phyloP scores from a whole-genome alignment of 2,888 invertebrate genomes.

The Conistra vaccinii region DNA sequence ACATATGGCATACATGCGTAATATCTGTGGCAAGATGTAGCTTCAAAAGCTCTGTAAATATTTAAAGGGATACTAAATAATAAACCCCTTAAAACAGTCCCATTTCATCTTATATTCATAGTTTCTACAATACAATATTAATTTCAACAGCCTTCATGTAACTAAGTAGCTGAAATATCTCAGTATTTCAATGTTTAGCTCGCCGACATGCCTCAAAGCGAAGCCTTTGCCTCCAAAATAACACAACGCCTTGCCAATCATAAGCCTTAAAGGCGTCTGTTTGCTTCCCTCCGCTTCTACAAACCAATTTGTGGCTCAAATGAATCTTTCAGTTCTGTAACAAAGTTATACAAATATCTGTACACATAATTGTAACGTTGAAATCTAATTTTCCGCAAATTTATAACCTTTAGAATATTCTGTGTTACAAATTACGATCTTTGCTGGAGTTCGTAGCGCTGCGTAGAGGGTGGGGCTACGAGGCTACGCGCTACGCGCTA shows the following conservation, averaged over 20 bases:
- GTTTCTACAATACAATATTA: conserved; percentile 23
- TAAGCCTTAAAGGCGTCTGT: conserved; percentile 39
- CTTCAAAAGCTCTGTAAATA: neutral
- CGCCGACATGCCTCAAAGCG: conserved; percentile 25
- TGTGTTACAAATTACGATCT: conserved; percentile 58
- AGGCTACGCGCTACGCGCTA: conserved; percentile 65
- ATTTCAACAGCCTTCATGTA: conserved; percentile 18
- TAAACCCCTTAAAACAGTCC: neutral
- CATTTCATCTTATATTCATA: conserved; percentile 19
- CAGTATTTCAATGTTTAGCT: conserved; percentile 25
- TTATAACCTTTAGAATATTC: conserved; percentile 59
- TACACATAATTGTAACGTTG: conserved; percentile 55
- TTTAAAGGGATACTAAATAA: neutral
- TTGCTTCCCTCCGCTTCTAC: conserved; percentile 23
- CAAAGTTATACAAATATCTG: conserved; percentile 56
- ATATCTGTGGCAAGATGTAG: neutral
- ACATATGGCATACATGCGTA: neutral
- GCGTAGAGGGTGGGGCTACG: conserved; percentile 62
- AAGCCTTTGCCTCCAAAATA: conserved; percentile 32
- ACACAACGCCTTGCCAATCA: conserved; percentile 52
- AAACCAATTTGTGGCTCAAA: conserved; percentile 56
- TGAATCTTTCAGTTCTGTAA: conserved; percentile 42
- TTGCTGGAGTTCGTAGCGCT: conserved; percentile 54
- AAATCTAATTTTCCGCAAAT: conserved; percentile 61
- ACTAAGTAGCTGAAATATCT: conserved; percentile 15